phyloP scores from a whole-genome alignment of 1,140 invertebrate species.

The Drosophila subobscura region DNA sequence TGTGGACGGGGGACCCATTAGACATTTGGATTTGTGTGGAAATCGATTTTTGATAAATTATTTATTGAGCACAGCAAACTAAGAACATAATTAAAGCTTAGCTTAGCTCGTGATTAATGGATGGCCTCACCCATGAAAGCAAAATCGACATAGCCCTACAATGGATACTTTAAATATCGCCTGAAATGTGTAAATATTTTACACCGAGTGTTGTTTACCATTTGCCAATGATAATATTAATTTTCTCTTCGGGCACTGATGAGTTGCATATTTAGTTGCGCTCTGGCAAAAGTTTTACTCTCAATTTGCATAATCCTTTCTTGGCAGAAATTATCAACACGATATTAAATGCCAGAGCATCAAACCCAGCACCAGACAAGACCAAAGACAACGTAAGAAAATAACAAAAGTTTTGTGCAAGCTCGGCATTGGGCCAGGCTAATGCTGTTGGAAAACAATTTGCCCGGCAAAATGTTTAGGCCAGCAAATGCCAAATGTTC shows the following conservation, averaged over 20 bases:
- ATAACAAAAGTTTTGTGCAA: constrained; percentile 43
- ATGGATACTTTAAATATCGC: constrained; percentile 5
- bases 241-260: constrained; percentile 6
- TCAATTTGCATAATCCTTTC: constrained; percentile 63
- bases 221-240: constrained; percentile 30
- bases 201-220: constrained; percentile 2
- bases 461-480: constrained; percentile 53
- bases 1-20: constrained; percentile 29
- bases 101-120: constrained; percentile 70
- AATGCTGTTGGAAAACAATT: constrained; percentile 63
- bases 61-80: constrained; percentile 59
- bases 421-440: constrained; percentile 10
- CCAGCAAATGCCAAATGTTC: constrained; percentile 72
- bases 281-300: constrained; percentile 28
- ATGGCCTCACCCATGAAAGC: constrained; percentile 4
- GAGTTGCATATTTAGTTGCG: constrained; percentile 17
- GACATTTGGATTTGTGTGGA: constrained; percentile 57
- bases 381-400: constrained; percentile 21
- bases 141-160: constrained; percentile 45
- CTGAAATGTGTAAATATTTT: constrained; percentile 1
- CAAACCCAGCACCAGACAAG: constrained; percentile 24
- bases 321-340: constrained; percentile 51
- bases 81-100: constrained; percentile 64
- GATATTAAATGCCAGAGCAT: constrained; percentile 54
- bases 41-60: constrained; percentile 80